phyloP scores from a whole-genome alignment of 2,113 vertebrate genomes.

The Ceratotherium simum region DNA sequence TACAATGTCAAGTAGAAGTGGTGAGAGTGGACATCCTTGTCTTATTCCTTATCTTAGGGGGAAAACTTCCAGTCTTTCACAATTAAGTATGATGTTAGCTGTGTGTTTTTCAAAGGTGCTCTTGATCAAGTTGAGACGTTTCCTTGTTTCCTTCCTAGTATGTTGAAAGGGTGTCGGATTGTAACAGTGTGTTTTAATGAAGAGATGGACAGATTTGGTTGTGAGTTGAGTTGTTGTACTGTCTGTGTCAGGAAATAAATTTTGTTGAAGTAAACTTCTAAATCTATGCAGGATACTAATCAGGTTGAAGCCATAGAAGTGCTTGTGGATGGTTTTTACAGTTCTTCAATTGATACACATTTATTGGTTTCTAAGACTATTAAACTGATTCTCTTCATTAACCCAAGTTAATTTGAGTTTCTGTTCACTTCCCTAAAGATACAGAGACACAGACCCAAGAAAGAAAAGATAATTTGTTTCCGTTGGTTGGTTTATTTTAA shows the following conservation, averaged over 20 bases:
- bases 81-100: not conserved
- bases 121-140: not conserved
- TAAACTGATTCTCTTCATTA: constrained; percentile 63
- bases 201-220: constrained; percentile 12
- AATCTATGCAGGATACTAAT: constrained; percentile 16
- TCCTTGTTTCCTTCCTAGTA: not conserved
- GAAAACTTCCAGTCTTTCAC: not conserved
- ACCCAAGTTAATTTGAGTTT: constrained; percentile 63
- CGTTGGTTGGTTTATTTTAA: constrained; percentile 30
- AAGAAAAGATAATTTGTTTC: constrained; percentile 39
- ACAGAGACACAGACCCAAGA: not conserved
- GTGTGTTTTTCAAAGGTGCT: not conserved
- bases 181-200: constrained; percentile 18
- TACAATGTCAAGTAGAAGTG: not conserved
- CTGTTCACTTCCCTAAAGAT: constrained; percentile 56
- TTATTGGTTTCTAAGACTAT: constrained; percentile 54
- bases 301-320: not conserved
- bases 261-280: constrained; percentile 19
- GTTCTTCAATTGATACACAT: not conserved
- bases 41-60: not conserved
- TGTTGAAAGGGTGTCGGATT: not conserved
- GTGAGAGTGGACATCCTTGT: not conserved
- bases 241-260: constrained; percentile 31
- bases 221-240: not conserved
- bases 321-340: constrained; percentile 3